Evolutionary conservation across 2,113 vertebrate species (phyloP).

Genomic region (Pelmatolapia mariae): DNA sequence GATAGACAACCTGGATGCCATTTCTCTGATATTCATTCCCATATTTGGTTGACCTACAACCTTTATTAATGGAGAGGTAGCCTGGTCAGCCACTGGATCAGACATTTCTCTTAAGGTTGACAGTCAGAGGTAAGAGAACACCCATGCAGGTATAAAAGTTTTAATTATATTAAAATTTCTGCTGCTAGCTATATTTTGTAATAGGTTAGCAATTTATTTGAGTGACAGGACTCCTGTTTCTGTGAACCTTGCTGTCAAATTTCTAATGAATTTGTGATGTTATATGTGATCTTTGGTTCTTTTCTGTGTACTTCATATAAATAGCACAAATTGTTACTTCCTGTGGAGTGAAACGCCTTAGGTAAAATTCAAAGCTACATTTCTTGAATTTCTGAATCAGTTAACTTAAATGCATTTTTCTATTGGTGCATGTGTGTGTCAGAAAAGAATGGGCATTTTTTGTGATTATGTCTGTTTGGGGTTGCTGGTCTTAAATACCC

Average conservation of each 20-base stretch:
- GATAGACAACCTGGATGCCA: slow-evolving; percentile 43
- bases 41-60: slow-evolving; percentile 57
- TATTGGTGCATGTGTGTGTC: not conserved
- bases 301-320: not conserved
- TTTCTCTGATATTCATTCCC: slow-evolving; percentile 53
- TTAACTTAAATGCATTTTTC: not conserved
- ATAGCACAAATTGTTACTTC: not conserved
- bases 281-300: not conserved
- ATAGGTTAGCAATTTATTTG: not conserved
- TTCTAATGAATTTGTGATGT: not conserved
- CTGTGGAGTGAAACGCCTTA: not conserved
- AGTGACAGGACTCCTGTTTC: not conserved
- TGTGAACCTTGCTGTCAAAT: not conserved
- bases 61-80: slow-evolving; percentile 55
- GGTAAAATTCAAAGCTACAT: slow-evolving; percentile 13
- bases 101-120: slow-evolving; percentile 43
- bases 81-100: slow-evolving; percentile 21
- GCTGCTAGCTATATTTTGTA: not conserved
- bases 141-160: not conserved
- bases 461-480: not conserved
- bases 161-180: not conserved
- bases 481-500: not conserved
- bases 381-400: not conserved
- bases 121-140: slow-evolving; percentile 39
- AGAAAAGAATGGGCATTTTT: not conserved